These are phyloP conservation scores for Acleris emargana DNA, from an alignment of 2,888 invertebrate genomes.

Conservation along the genomic window DNA sequence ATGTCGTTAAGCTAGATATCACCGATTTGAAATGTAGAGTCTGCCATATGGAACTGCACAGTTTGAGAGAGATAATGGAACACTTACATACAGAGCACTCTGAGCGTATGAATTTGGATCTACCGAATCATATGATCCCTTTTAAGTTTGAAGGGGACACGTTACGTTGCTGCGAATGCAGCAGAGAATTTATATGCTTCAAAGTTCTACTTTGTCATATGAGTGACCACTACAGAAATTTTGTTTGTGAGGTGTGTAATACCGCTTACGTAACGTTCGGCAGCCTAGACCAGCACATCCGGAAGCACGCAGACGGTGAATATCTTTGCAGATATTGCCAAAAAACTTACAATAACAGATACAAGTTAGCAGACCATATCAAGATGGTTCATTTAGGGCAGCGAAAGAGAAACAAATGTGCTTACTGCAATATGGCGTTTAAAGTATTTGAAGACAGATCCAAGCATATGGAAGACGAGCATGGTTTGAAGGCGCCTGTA, in stretches of 20 bases:
- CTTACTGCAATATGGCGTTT: constrained; percentile 45
- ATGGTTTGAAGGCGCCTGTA: constrained; percentile 42
- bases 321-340: neutral
- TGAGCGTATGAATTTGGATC: neutral
- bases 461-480: constrained; percentile 66
- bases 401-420: constrained; percentile 41
- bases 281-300: constrained; percentile 1
- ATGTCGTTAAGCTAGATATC: constrained; percentile 43
- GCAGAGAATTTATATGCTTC: constrained; percentile 22
- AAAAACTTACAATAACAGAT: constrained; percentile 1
- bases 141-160: constrained; percentile 32
- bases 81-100: neutral
- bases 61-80: constrained; percentile 7
- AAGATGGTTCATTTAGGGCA: constrained; percentile 44
- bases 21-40: constrained; percentile 21
- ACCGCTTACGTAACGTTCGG: neutral
- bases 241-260: constrained; percentile 32
- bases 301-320: constrained; percentile 4
- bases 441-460: constrained; percentile 53
- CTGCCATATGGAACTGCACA: neutral
- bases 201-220: constrained; percentile 23
- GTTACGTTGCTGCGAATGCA: constrained; percentile 29
- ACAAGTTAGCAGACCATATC: constrained; percentile 4
- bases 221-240: constrained; percentile 38
- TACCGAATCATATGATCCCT: constrained; percentile 28